phyloP scores from a whole-genome alignment of 2,797 vertebrate genomes.

The Betta splendens region DNA sequence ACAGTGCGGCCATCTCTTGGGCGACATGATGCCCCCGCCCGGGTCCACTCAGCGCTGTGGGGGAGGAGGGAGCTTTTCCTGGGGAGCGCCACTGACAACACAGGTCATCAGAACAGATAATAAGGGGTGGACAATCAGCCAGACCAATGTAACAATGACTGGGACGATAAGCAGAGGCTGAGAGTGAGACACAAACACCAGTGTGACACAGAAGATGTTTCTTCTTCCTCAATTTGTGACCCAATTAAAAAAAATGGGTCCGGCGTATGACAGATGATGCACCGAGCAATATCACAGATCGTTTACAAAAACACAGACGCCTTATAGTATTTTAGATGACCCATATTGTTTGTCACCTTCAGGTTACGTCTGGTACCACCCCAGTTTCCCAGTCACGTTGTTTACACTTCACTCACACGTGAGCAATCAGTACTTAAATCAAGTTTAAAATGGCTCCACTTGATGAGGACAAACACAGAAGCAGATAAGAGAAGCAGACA shows the following conservation, averaged over 20 bases:
- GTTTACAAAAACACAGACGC: slow-evolving; percentile 41
- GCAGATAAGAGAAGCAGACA: neutral
- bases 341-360: slow-evolving; percentile 19
- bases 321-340: slow-evolving; percentile 26
- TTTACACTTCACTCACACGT: slow-evolving; percentile 11
- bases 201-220: slow-evolving; percentile 37
- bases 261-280: slow-evolving; percentile 31
- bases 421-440: no score
- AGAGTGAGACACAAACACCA: slow-evolving; percentile 53
- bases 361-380: slow-evolving; percentile 14
- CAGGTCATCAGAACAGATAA: slow-evolving; percentile 72
- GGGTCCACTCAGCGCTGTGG: slow-evolving; percentile 41
- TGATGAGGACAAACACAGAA: slow-evolving; percentile 9
- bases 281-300: slow-evolving; percentile 33
- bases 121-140: slow-evolving; percentile 42
- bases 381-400: slow-evolving; percentile 5
- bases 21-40: slow-evolving; percentile 82
- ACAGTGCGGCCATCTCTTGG: slow-evolving; percentile 99
- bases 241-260: slow-evolving; percentile 35
- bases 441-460: slow-evolving; percentile 28
- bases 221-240: slow-evolving; percentile 52
- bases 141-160: slow-evolving; percentile 66
- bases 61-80: slow-evolving; percentile 62
- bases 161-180: slow-evolving; percentile 72
- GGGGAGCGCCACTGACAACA: slow-evolving; percentile 78